phyloP scores from a whole-genome alignment of 2,113 vertebrate species.

The Nansenia antarctica region DNA sequence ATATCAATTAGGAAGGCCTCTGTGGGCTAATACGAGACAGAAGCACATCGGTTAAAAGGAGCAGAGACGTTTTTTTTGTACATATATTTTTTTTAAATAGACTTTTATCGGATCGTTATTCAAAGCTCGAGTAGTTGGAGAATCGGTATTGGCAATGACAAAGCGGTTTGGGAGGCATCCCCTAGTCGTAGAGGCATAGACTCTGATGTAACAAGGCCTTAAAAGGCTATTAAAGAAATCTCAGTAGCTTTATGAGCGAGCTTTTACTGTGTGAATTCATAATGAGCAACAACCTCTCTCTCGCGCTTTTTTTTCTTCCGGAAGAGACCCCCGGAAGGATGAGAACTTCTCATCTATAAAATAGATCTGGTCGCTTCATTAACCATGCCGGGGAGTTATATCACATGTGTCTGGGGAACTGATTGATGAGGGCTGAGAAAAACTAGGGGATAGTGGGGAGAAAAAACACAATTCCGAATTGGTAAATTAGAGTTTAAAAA shows the following conservation, averaged over 20 bases:
- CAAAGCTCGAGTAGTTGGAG: too few species aligned
- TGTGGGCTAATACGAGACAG: too few species aligned
- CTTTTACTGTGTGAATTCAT: not conserved
- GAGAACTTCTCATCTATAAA: not conserved
- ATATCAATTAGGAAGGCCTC: conserved; percentile 20
- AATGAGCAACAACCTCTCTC: not conserved
- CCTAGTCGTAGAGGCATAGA: too few species aligned
- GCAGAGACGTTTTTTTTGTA: too few species aligned
- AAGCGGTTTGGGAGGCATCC: too few species aligned
- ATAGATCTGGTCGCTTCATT: not conserved
- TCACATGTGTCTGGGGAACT: conserved; percentile 12
- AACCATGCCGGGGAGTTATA: not conserved
- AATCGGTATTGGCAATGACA: too few species aligned
- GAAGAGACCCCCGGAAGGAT: not conserved
- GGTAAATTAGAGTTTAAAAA: conserved; percentile 18
- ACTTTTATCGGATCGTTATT: too few species aligned
- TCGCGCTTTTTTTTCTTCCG: not conserved
- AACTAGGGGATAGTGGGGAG: not conserved
- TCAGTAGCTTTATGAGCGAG: not conserved
- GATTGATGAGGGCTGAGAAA: conserved; percentile 21
- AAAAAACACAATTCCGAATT: not conserved
- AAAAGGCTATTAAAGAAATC: not conserved
- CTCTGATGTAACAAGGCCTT: not conserved
- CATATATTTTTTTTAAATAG: too few species aligned
- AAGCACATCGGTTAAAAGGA: too few species aligned